Base-by-base conservation (phyloP, 2,797 vertebrate species). In the Malacoraja senta region DNA sequence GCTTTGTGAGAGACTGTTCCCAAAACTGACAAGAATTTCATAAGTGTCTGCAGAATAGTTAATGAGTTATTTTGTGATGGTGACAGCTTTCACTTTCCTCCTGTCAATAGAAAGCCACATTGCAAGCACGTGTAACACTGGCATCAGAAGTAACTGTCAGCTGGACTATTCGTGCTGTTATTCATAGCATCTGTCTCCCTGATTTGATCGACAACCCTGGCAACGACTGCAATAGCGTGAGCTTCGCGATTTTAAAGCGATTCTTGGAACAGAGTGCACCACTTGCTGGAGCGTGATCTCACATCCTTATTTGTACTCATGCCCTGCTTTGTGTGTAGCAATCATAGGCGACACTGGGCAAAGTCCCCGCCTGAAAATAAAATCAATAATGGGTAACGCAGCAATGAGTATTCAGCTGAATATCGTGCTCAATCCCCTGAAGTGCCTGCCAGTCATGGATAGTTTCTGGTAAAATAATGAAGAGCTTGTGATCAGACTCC, bases 111-210 rank as follows among this genome's bases (percentile, higher is more conserved):
- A 71, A 90, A 35, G 32, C 65, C 63, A n/a, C 63, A 76, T 58
- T 76, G 24, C 29, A 76, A 71, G 76, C 90, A 76, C 10, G 12
- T 0, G 38, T 15, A 29, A 74, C 72, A 76, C 71, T 58, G 71
- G 90, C 71, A 76, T 12, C 2, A 26, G 21, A 92, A 38, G 76
- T 44, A 92, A 76, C 13, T 76, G 44, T 92, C 71, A 44, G 90
- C 90, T 74, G 68, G 24, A 91, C 38, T 91, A 74, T 8, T 44
- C 12, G 38, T 53, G 90, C 90, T 26, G 21, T 74, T 91, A 74
- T 91, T 74, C 90, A n/a, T 21, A 53, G 35, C 71, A 92, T 92
- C 90, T 92, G 90, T 92, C 38, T 76, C 72, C 76, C 26, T 26
- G 38, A 53, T 53, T 92, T 92, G 90, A 92, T n/a, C 13, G 90